These are phyloP conservation scores for Centropus unirufus DNA, from an alignment of 2,113 vertebrate genomes.

Conservation along the genomic window DNA sequence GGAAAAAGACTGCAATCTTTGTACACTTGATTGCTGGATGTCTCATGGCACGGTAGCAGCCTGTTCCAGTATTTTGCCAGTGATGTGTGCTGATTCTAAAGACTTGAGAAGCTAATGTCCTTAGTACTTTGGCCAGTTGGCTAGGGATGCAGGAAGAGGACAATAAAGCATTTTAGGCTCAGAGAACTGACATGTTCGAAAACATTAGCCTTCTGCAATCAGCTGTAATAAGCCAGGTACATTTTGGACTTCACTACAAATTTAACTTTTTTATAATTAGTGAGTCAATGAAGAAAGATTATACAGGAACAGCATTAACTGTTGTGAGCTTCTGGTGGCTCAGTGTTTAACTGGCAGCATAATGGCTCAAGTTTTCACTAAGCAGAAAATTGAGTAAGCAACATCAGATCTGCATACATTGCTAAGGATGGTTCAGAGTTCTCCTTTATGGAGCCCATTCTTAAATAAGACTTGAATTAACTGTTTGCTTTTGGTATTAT, in stretches of 20 bases:
- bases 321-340: slow-evolving; percentile 52
- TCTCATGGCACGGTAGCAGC: background rate
- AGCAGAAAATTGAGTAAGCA: slow-evolving; percentile 60
- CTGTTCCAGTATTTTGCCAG: background rate
- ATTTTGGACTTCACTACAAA: slow-evolving; percentile 66
- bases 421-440: slow-evolving; percentile 2
- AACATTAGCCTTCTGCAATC: background rate
- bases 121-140: background rate
- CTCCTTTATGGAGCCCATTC: background rate
- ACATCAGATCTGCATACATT: slow-evolving; percentile 43
- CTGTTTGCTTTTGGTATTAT: background rate
- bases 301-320: slow-evolving; percentile 34
- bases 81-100: background rate
- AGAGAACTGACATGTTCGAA: background rate
- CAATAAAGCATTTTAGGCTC: background rate
- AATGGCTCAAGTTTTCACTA: slow-evolving; percentile 64
- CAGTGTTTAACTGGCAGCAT: slow-evolving; percentile 74
- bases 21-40: fast-evolving
- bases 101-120: background rate
- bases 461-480: background rate
- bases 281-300: slow-evolving; percentile 60
- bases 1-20: background rate
- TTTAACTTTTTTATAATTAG: slow-evolving; percentile 73
- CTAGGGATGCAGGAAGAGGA: background rate
- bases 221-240: slow-evolving; percentile 14